Conservation (phyloP, 1,140 invertebrate genomes). For the Drosophila arizonae region DNA sequence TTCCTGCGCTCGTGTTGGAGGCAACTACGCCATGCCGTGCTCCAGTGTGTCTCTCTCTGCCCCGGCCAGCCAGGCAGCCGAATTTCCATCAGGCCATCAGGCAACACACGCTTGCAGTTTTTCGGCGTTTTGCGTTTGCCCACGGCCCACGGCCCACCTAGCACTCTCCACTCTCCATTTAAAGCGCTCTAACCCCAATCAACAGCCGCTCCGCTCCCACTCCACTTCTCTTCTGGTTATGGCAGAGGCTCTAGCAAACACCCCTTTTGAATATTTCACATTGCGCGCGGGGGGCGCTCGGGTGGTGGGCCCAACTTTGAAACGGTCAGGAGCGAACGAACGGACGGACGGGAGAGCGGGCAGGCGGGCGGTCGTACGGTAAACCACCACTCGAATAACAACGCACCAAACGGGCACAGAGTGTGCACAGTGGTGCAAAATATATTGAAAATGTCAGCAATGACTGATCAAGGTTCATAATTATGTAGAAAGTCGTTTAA, state of each 20-base stretch:
- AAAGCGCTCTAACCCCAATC: background rate
- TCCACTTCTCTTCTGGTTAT: too few species aligned
- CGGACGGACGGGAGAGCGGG: background rate
- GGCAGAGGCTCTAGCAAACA: constrained; percentile 7
- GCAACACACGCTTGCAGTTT: constrained; percentile 56
- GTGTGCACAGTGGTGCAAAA: constrained; percentile 22
- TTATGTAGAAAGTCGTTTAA: too few species aligned
- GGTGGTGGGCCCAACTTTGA: constrained; percentile 34
- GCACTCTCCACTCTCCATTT: background rate
- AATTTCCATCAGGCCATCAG: constrained; percentile 23
- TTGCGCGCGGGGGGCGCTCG: background rate
- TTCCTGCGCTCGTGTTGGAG: constrained; percentile 64
- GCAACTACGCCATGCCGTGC: constrained; percentile 52
- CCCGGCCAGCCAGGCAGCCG: constrained; percentile 2
- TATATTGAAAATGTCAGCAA: background rate
- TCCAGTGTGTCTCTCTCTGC: constrained; percentile 9
- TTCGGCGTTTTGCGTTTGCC: constrained; percentile 30
- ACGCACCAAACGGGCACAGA: constrained; percentile 13
- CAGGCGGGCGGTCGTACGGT: constrained; percentile 2
- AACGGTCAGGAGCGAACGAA: constrained; percentile 15
- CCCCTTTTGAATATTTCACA: constrained; percentile 22
- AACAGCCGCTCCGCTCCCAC: background rate
- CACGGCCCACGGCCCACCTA: background rate
- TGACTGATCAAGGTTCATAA: too few species aligned
- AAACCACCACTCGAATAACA: constrained; percentile 35